Evolutionary conservation across 1,140 invertebrate species (phyloP), one percentile per base, ranked within the genome.

Genomic region (Panagrolaimus sp.): DNA sequence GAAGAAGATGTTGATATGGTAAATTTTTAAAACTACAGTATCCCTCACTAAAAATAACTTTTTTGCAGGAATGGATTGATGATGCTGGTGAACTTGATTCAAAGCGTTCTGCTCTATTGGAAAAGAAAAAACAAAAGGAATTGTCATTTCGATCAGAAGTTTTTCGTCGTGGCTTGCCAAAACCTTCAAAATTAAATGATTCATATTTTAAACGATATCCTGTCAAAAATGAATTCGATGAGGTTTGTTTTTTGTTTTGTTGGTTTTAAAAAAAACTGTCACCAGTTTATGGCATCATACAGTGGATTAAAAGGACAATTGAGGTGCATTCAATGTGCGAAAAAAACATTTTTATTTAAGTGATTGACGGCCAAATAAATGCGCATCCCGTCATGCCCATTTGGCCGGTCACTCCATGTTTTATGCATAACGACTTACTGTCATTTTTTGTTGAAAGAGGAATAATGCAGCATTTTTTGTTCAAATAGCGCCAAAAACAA

Each of bases 151-250:
- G 93, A 14, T 95, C 92, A 0, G 89, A 91, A 80, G 89, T 92
- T 1, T 91, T 98, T 65, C 93, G 96, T 84, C 86, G 92, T 74
- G 87, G 87, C 66, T 85, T 93, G n/a, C 94, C 93, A 11, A 87
- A 93, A 48, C 95, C 96, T 4, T 84, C 86, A 3, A 92, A 96
- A 72, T 88, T 86, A 42, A 82, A 78, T 65, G 73, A 75, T 8
- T 31, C 63, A 25, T 78, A 76, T 43, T 68, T 77, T 44, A 80
- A 83, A 61, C 45, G 64, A 1, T 66, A 68, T 16, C 65, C 63
- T 7, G 67, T 67, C 62, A 64, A 68, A 5, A 91, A 89, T n/a
- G 91, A 93, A 74, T 86, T 94, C 51, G 92, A 93, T 84, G 91
- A 87, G 84, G 88, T 89, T 74, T 43, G 64, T 68, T 5, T 53